These are phyloP conservation scores for Drosophila elegans DNA, from an alignment of 1,140 invertebrate species.

Conservation along the genomic window DNA sequence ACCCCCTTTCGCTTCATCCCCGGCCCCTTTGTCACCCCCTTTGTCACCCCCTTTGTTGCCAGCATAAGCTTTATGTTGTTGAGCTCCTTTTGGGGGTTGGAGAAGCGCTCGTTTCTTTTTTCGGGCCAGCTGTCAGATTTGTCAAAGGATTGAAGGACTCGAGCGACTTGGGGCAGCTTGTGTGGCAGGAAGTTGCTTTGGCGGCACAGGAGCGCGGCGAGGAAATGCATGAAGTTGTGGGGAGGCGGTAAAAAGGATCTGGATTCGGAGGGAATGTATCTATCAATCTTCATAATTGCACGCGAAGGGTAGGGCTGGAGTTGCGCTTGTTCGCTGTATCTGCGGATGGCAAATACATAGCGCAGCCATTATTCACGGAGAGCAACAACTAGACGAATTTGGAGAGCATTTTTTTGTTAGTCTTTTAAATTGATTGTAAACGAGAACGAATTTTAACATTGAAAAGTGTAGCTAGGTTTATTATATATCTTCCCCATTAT, in stretches of 20 bases:
- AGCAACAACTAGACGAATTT: neutral
- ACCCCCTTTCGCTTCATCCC: neutral
- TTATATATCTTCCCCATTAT: too few species aligned
- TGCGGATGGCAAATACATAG: conserved; percentile 21
- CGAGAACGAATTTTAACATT: neutral
- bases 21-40: conserved; percentile 33
- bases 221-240: conserved; percentile 6
- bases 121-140: conserved; percentile 60
- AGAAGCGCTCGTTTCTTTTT: conserved; percentile 35
- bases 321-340: conserved; percentile 3
- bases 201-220: neutral
- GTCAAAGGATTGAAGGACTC: conserved; percentile 59
- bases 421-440: conserved; percentile 20
- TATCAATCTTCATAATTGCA: conserved; percentile 39
- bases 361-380: conserved; percentile 12
- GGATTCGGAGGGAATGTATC: conserved; percentile 35
- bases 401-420: conserved; percentile 4
- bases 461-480: too few species aligned
- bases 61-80: conserved; percentile 64
- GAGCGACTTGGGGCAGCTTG: conserved; percentile 41
- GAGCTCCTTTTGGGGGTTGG: conserved; percentile 55
- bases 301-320: conserved; percentile 22
- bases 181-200: conserved; percentile 52
- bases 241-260: conserved; percentile 15
- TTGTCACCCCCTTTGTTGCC: conserved; percentile 49